Base-by-base conservation (phyloP, 2,113 vertebrate species). In the Microcebus ravelobensis region DNA sequence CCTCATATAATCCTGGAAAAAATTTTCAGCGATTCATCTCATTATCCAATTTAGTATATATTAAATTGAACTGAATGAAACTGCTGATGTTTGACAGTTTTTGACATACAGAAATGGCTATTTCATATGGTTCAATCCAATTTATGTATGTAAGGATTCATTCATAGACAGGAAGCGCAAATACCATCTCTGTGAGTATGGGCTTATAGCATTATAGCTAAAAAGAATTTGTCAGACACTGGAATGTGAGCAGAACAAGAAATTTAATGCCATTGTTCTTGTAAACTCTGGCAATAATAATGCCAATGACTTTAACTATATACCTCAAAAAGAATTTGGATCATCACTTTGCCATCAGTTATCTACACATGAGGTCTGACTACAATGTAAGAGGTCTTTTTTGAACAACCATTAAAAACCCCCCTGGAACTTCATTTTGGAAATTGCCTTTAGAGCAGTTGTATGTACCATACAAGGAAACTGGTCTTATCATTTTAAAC, bases 11-110 rank as follows among this genome's bases (percentile, higher is more conserved):
- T 50, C 39, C 34, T 90, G 85, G 59, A 84, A 61, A 76, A 90
- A 79, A 36, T 27, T 63, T 68, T 95, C 6, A 34, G 50, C 39
- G 87, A 5, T 48, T 89, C 50, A 68, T 50, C 45, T 82, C 71
- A 84, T 77, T 93, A 86, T 85, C 27, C 57, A 50, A 34, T 86
- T 84, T 80, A 92, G 50, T 52, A 81, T 68, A 91, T 42, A 74
- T 67, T 76, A 76, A 74, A 77, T 39, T 87, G 65, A 95, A 93
- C 42, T 34, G 21, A 59, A 93, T 80, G n/a, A 95, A 89, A 71
- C 29, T 68, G 20, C 23, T 83, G 76, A 74, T 70, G 14, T 92
- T 85, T 42, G 57, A 89, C 27, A 71, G 57, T 65, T 79, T 80
- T 80, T 57, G n/a, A 95, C 29, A 82, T 52, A 61, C 23, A 90